Evolutionary conservation across 2,888 invertebrate genomes (phyloP), one percentile per base, ranked within the genome.

Genomic region (Plagodis dolabraria): DNA sequence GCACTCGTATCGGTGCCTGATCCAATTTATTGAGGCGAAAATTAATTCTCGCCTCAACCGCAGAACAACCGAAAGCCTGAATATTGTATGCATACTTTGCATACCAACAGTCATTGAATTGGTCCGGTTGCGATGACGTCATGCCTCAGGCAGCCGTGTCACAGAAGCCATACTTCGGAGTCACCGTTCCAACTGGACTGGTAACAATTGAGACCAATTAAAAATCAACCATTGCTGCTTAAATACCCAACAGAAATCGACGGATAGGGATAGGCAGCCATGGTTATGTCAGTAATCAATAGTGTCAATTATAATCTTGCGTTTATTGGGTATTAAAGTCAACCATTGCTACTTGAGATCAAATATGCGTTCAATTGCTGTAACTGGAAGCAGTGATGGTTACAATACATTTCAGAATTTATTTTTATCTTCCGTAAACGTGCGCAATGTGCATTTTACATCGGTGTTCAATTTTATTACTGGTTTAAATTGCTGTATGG

Each of bases 111-210:
- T 76, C 80, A 79, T 76, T 77, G 80, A 80, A 40, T 82, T 85
- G 80, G 82, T 83, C 79, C 75, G 77, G 57, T 54, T 33, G 72
- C 58, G 74, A 67, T 92, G 89, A 92, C 91, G 92, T 92, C 92
- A 92, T 64, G 76, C 65, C 76, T 79, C 79, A 82, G 84, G 87
- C 89, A 87, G 83, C 82, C 89, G 77, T 76, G 84, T 82, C 87
- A 76, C 79, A 85, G 89, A 91, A 91, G 89, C 89, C 90, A 79
- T 86, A 88, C 72, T 67, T 71, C 60, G 68, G 66, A 64, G 67
- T 74, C 70, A 70, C 76, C 75, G 72, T 60, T 72, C 10, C n/a
- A 33, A 36, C 34, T 35, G 36, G 54, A 38, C 22, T 33, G 43
- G 35, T n/a, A 69, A 74, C 77, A 76, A 72, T 70, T 71, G 68